These are phyloP conservation scores for Hyalella azteca DNA, from an alignment of 2,888 invertebrate genomes.

Conservation along the genomic window DNA sequence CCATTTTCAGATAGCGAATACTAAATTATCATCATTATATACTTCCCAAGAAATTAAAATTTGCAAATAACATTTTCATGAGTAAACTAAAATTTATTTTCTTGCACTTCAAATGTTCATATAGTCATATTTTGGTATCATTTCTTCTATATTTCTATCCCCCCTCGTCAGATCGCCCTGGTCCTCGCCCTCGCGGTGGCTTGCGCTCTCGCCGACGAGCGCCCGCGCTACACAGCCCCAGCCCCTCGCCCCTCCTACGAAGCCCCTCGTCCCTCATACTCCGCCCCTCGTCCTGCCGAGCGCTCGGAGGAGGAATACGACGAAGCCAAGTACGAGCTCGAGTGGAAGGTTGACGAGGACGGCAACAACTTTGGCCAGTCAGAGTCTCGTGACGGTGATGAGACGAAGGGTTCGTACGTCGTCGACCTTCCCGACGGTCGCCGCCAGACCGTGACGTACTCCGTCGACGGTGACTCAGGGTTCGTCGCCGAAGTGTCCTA, in stretches of 20 bases:
- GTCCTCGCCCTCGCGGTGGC: constrained; percentile 11
- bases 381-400: constrained; percentile 5
- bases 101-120: too few relatives aligned
- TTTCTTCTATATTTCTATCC: too few relatives aligned
- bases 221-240: not conserved
- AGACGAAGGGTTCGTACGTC: not conserved
- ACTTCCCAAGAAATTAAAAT: too few relatives aligned
- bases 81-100: too few relatives aligned
- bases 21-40: too few relatives aligned
- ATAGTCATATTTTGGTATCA: too few relatives aligned
- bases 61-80: too few relatives aligned
- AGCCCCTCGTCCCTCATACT: constrained; percentile 6
- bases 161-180: not conserved
- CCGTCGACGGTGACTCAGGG: constrained; percentile 28
- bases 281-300: constrained; percentile 6
- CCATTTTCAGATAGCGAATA: too few relatives aligned
- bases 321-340: constrained; percentile 24
- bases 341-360: constrained; percentile 24
- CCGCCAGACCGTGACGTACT: constrained; percentile 31
- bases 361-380: not conserved
- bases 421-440: constrained; percentile 26
- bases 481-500: constrained; percentile 16
- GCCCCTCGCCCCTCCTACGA: constrained; percentile 31
- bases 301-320: constrained; percentile 10
- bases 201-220: not conserved